Percentiles rank a stretch among this genome's conserved stretches.
Evolutionary conservation across 2,797 vertebrate genomes (phyloP).

Genomic region (Eurystomus glaucurus): DNA sequence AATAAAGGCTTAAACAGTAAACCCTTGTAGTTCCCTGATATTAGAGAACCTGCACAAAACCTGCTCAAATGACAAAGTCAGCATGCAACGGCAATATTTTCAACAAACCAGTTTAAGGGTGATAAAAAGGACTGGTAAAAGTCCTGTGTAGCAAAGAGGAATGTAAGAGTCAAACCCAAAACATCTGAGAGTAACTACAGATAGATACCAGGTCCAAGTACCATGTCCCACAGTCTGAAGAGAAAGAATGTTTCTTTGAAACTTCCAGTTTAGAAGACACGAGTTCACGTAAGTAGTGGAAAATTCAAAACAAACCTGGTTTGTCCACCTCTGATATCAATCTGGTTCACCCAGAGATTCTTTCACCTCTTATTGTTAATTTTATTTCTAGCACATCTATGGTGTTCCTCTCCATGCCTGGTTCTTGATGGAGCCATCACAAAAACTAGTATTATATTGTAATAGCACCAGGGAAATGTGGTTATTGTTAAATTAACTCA

Average conservation of each 20-base stretch:
- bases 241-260: background rate
- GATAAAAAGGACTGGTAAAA: slow-evolving; percentile 14
- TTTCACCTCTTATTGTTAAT: background rate
- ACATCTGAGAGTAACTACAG: background rate
- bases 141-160: background rate
- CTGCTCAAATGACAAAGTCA: slow-evolving; percentile 18
- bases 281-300: background rate
- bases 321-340: background rate
- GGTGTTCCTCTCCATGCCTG: fast-evolving
- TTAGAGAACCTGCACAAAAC: slow-evolving; percentile 7
- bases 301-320: background rate
- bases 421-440: background rate
- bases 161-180: background rate
- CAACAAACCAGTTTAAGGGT: background rate
- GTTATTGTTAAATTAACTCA: slow-evolving; percentile 50
- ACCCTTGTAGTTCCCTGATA: slow-evolving; percentile 8
- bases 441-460: background rate
- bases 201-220: background rate
- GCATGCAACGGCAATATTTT: background rate
- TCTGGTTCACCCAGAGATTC: background rate
- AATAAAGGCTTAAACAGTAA: slow-evolving; percentile 53
- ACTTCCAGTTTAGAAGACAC: background rate
- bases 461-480: background rate
- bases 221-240: background rate
- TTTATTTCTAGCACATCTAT: background rate